Base-by-base conservation (phyloP, 1,140 invertebrate genomes). In the Ephestia elutella region DNA sequence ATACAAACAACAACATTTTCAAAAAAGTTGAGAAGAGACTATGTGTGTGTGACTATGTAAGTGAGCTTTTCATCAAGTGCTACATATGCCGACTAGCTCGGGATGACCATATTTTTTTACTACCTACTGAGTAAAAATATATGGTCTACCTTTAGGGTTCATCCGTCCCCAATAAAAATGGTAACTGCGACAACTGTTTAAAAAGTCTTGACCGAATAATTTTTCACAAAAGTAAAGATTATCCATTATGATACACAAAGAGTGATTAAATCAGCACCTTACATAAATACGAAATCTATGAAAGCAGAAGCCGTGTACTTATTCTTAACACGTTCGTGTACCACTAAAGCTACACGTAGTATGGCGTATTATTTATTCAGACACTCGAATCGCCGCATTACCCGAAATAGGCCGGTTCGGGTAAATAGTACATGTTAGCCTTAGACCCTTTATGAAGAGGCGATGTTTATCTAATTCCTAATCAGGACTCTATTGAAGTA, bases 331-430 rank as follows among this genome's bases (percentile, higher is more conserved):
- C 72, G 67, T 63, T 59, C 51, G 35, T 57, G 49, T 58, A 60
- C 63, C 72, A 75, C 70, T 72, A 72, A 66, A 65, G 66, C 65
- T 68, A 65, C n/a, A 68, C 49, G n/a, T 57, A 50, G 49, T 25
- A 32, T 58, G 57, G 62, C 57, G 62, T 66, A 75, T 73, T 77
- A 71, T 72, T 73, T 72, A 76, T 72, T 70, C 67, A 63, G 62
- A 65, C 60, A 66, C 63, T 68, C 62, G 59, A 60, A 63, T 57
- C 55, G 54, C 48, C 48, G 54, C 50, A 60, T 64, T 54, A 60
- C 32, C n/a, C 49, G 62, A 53, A 59, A 54, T 50, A 28, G 17
- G 13, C 49, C 50, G 21, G 17, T 25, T 17, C 20, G 20, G 49
- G 20, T 25, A 53, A 53, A 53, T 11, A 53, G 19, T 3, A 44